Evolutionary conservation across 2,113 vertebrate species (phyloP), one percentile per base, ranked within the genome.

Genomic region (Xenopus laevis): DNA sequence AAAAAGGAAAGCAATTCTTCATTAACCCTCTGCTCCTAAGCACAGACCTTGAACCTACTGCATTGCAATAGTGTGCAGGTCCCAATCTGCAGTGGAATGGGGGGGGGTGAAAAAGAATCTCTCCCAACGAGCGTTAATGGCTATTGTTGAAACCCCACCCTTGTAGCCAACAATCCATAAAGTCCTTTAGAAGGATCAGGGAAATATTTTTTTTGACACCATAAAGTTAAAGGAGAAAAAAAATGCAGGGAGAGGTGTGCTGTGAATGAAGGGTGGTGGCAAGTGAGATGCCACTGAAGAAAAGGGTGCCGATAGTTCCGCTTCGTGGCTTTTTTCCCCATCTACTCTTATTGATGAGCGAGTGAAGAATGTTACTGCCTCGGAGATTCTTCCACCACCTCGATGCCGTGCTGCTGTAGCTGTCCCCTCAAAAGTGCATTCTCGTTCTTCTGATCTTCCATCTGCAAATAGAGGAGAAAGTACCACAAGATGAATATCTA

Each of bases 371-470:
- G 50, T 90, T 88, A 95, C 85, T 93, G 92, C 58, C 91, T 87
- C 1, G 88, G 70, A 0, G 87, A 79, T 70, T 94, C 92, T 61
- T 91, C 88, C 45, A 93, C 89, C 20, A 87, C 81, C 77, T 93
- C 92, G 16, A 93, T 90, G 84, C 90, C 92, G 62, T 92, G 91
- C 79, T 94, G 94, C 86, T 94, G 93, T 71, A 96, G 87, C 80
- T 94, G 94, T 0, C 92, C 89, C 57, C 92, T 84, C 11, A 96
- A 91, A 76, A 94, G 79, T 12, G 91, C 88, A 0, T 95, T 96
- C 82, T 95, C 94, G 0, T 90, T 94, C 87, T 95, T 95, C 83
- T 95, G 87, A 81, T 96, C 93, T 81, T 94, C 93, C 0, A 96
- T 89, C 95, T 96, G 83, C 7, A 55, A 72, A 63, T 78, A 33